Percentiles rank a stretch among this genome's conserved stretches.
These are phyloP conservation scores for Yponomeuta sedellus DNA, from an alignment of 2,888 invertebrate genomes.

Conservation along the genomic window DNA sequence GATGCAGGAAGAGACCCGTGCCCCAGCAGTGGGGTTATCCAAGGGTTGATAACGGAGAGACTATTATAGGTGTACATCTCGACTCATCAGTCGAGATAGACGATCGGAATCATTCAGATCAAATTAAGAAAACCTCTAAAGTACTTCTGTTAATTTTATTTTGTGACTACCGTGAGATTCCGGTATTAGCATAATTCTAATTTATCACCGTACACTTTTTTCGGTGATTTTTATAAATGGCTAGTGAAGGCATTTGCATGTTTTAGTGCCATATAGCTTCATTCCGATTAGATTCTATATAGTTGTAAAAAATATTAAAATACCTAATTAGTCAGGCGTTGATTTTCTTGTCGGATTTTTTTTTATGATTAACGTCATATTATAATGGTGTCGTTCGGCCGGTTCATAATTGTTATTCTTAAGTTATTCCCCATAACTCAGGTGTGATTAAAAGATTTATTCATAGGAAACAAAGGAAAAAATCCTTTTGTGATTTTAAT, in stretches of 20 bases:
- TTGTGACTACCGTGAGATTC: conserved; percentile 42
- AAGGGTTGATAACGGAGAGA: too few species aligned
- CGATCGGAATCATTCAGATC: too few species aligned
- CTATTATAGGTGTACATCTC: too few species aligned
- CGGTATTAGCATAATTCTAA: conserved; percentile 56
- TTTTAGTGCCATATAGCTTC: conserved; percentile 21
- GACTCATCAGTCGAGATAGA: too few species aligned
- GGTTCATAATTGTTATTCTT: background rate
- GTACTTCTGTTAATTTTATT: background rate
- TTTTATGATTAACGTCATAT: conserved; percentile 10
- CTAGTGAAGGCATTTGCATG: conserved; percentile 40
- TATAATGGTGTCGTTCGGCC: background rate
- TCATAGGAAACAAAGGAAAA: background rate
- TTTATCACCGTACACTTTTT: conserved; percentile 42
- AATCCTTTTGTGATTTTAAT: background rate
- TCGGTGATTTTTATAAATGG: conserved; percentile 21
- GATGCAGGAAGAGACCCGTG: too few species aligned
- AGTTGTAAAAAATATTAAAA: conserved; percentile 17
- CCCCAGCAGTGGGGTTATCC: too few species aligned
- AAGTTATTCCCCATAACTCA: background rate
- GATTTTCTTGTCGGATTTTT: conserved; percentile 17
- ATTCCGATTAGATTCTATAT: conserved; percentile 12
- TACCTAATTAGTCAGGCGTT: conserved; percentile 16
- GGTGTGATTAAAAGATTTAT: background rate
- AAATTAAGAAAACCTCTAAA: too few species aligned